Percentiles rank a stretch among this genome's conserved stretches.
phyloP scores from a whole-genome alignment of 1,140 invertebrate species.

The Zaprionus davidi region DNA sequence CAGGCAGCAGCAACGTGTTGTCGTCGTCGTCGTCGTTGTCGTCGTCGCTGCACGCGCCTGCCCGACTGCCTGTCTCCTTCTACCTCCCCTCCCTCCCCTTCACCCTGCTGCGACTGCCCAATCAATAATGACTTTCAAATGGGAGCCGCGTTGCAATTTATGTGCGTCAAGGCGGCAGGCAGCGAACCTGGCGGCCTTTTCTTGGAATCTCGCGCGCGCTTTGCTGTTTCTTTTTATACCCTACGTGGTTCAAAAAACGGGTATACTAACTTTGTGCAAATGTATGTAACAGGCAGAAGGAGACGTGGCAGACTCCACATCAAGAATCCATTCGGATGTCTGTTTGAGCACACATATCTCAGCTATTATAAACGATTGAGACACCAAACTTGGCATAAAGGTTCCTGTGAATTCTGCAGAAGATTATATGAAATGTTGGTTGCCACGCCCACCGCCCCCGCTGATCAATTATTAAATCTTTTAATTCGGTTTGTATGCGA shows the following conservation, averaged over 20 bases:
- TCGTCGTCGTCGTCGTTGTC: constrained; percentile 15
- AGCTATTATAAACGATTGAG: too few species aligned
- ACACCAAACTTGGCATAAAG: too few species aligned
- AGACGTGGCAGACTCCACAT: too few species aligned
- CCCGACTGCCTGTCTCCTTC: not conserved
- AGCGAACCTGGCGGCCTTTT: constrained; percentile 71
- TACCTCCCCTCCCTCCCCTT: not conserved
- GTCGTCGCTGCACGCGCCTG: constrained; percentile 75
- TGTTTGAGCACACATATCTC: too few species aligned
- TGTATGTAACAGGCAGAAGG: too few species aligned
- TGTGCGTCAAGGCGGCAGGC: constrained; percentile 64
- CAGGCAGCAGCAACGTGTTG: constrained; percentile 33
- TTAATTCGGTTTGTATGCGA: too few species aligned
- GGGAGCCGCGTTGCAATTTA: constrained; percentile 77
- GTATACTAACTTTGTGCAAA: too few species aligned
- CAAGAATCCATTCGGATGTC: too few species aligned
- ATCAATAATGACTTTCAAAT: constrained; percentile 79
- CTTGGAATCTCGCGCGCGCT: constrained; percentile 75
- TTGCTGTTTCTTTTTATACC: constrained; percentile 35
- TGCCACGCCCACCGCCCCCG: too few species aligned
- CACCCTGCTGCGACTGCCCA: constrained; percentile 2
- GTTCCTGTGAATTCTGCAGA: too few species aligned
- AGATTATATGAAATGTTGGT: too few species aligned
- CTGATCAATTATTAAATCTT: too few species aligned
- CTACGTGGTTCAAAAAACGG: not conserved